Evolutionary conservation across 2,797 vertebrate genomes (phyloP), one percentile per base, ranked within the genome.

Genomic region (Scarus forsteni): DNA sequence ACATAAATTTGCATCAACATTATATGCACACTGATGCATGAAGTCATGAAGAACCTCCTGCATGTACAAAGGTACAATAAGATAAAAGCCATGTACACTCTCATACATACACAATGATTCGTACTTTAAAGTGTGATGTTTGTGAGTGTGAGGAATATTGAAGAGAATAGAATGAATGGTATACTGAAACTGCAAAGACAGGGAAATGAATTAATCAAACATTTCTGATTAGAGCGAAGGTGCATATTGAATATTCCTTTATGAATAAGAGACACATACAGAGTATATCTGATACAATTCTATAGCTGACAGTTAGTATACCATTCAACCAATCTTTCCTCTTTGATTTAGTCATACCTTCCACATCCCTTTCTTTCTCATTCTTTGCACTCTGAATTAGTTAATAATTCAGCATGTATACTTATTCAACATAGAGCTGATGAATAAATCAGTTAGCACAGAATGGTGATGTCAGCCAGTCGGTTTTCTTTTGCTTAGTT

Each of bases 181-280:
- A 59, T 56, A 72, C 62, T 57, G 66, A 70, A 69, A 79, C 19
- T 64, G 67, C 75, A 80, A 70, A 71, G 40, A 48, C 15, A 66
- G 44, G 57, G 34, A 61, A 44, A 50, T 73, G 75, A 73, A 74
- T 49, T 66, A 77, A 67, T 51, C 44, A 13, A 75, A 52, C 52
- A 13, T 73, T 69, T 73, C 52, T 60, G 16, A 60, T 57, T 56
- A 46, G 19, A 70, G 53, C 40, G 60, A 83, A 67, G 57, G 8
- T 13, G 16, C 40, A 72, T 72, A 44, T 70, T 72, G 18, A 74
- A 64, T 83, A 75, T 81, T 75, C 69, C 58, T 40, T 62, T 80
- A 79, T 71, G 34, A 85, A 82, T 36, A 63, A 16, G 51, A 58
- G 45, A 19, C 40, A 73, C 61, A 81, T 34, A 16, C 9, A 66